Base-by-base conservation (phyloP, 1,140 invertebrate genomes). In the Arion vulgaris region DNA sequence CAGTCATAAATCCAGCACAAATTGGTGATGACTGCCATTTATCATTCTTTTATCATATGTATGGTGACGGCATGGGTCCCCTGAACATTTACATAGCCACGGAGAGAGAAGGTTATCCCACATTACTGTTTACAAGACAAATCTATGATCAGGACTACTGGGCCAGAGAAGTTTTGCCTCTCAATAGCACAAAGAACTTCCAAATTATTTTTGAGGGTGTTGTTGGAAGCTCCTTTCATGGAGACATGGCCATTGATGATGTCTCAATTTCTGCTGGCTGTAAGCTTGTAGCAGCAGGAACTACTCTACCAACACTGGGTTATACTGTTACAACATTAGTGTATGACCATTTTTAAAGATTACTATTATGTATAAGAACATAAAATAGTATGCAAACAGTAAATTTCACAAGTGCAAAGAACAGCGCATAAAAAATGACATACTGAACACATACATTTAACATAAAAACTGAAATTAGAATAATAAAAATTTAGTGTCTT, bases 241-340 rank as follows among this genome's bases (percentile, higher is more conserved):
- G 95, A 23, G 95, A 96, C 85, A 95, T 96, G 88, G 95, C 95
- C 1, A 93, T 96, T 34, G 95, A 96, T 89, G 95, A 96, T 83
- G 93, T 96, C 32, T 88, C 87, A 17, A 91, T 92, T 74, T 91
- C 91, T 19, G 81, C 88, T 36, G 86, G 84, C 49, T 92, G 92
- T 83, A 69, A 83, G 62, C 73, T 88, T 38, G n/a, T 28, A 19
- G 26, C 80, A 34, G 17, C 83, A 15, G 84, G 80, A 45, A 75
- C 77, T 13, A 75, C 84, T 0, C 87, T 90, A 53, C 85, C 89
- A 0, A 86, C 87, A 38, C 81, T 85, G 11, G 73, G 85, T 28
- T 87, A 89, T 49, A 83, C 88, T 41, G 81, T 88, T 13, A 81
- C 88, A 39, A 85, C 86, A 85, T 71, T 41, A 84, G 34, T 76